Evolutionary conservation across 35 echinoderm and acorn worm genomes (phyloP).

Genomic region (Ophioderma brevispina): DNA sequence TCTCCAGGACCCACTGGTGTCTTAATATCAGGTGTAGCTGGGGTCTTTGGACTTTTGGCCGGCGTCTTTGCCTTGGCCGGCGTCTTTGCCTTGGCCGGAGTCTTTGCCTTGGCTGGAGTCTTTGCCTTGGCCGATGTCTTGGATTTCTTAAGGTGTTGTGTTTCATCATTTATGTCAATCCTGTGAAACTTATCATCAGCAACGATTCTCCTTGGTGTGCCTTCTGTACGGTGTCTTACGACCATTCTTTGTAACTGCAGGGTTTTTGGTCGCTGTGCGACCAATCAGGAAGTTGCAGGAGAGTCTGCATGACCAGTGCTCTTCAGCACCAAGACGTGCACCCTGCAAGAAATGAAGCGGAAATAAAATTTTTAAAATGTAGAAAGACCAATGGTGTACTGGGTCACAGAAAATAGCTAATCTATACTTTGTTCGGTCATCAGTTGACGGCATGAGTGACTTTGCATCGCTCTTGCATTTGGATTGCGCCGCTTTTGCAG

Average conservation of each 20-base stretch:
- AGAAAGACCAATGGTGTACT: too few species aligned
- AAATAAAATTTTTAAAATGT: too few species aligned
- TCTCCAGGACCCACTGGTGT: conserved; percentile 91
- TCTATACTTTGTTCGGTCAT: too few species aligned
- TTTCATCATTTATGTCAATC: conserved; percentile 80
- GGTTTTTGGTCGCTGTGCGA: conserved; percentile 47
- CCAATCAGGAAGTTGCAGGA: conserved; percentile 91
- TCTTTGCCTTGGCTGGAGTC: conserved; percentile 18
- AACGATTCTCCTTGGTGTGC: conserved; percentile 37
- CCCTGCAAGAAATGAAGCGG: conserved; percentile 58
- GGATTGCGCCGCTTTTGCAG: too few species aligned
- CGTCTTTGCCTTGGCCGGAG: conserved; percentile 52
- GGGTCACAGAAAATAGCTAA: too few species aligned
- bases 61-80: conserved; percentile 61
- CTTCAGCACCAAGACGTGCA: conserved; percentile 71
- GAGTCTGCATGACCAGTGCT: conserved; percentile 96
- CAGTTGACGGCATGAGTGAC: too few species aligned
- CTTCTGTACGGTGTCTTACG: conserved; percentile 89
- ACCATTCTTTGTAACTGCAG: conserved; percentile 71
- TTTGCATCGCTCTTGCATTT: too few species aligned
- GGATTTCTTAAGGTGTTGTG: conserved; percentile 72
- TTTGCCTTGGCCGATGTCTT: conserved; percentile 26
- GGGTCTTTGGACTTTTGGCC: background rate
- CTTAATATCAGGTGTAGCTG: conserved; percentile 45
- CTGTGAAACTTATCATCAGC: conserved; percentile 76